Base-by-base conservation (phyloP, 2,888 invertebrate species). In the Lycocerus yunnanus region DNA sequence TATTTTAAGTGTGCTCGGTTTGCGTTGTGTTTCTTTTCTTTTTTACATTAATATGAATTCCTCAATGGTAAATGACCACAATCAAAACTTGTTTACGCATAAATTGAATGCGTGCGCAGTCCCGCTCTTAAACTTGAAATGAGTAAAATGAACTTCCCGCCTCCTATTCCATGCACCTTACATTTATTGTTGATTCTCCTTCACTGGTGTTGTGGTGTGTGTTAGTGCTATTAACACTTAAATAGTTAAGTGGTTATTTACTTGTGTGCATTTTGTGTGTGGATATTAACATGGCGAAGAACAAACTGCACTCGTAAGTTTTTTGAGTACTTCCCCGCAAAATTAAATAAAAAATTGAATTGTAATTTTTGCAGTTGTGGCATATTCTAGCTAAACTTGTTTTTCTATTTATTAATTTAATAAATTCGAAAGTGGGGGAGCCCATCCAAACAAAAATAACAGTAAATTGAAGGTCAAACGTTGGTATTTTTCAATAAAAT, bases 281-380 rank as follows among this genome's bases (percentile, higher is more conserved):
- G 73, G 74, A 74, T 72, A 73, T 10, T 58, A 61, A 43, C 21
- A 82, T 82, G 82, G 81, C 79, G 65, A 81, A 82, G 74, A 82
- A 80, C 76, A 82, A 82, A 76, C 80, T 82, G 81, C 82, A 82
- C 72, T 80, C 82, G 82, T 82, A 80, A 78, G 82, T 79, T 63
- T 61, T 60, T 60, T 63, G 16, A 43, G 20, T 21, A 20, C 14
- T 24, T 69, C 58, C 20, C 20, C 20, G 4, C 61, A 16, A 15
- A 63, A 20, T 18, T n/a, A 16, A 11, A 63, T 18, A 11, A 63
- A 63, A 63, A 63, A 15, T 9, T 10, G 13, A 63, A 63, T 8
- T 18, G 16, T 9, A n/a, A 63, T 18, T 66, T 66, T 66, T 66
- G 21, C 4, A 58, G 6, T 68, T 68, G 18, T 68, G n/a, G 20